Conservation (phyloP, 1,140 invertebrate genomes). For the Nautilus pompilius region DNA sequence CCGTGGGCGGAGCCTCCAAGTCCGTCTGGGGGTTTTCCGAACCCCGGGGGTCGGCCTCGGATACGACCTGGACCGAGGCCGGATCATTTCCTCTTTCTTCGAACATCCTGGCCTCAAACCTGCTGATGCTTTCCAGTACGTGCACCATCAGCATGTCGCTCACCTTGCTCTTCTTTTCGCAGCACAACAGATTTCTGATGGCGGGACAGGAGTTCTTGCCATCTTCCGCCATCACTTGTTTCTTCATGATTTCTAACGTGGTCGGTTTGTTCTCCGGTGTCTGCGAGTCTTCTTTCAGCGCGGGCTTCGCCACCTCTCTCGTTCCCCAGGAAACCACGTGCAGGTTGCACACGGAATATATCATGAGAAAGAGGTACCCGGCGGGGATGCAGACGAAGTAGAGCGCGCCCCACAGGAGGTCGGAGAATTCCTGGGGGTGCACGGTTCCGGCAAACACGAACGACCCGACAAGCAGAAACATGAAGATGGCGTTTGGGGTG, state of each 20-base stretch:
- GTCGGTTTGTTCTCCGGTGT: slow-evolving; percentile 24
- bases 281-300: slow-evolving; percentile 56
- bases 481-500: slow-evolving; percentile 29
- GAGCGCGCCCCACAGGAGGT: slow-evolving; percentile 34
- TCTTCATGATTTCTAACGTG: slow-evolving; percentile 28
- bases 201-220: neutral
- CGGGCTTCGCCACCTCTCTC: slow-evolving; percentile 34
- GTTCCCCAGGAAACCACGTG: slow-evolving; percentile 28
- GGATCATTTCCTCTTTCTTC: neutral
- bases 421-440: slow-evolving; percentile 38
- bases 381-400: slow-evolving; percentile 43
- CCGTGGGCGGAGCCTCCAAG: slow-evolving; percentile 6
- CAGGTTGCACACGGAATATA: slow-evolving; percentile 26
- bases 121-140: slow-evolving; percentile 10
- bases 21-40: slow-evolving; percentile 3
- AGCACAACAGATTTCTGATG: neutral
- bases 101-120: slow-evolving; percentile 1
- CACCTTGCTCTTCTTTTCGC: slow-evolving; percentile 42
- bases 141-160: neutral
- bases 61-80: neutral
- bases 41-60: neutral
- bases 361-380: slow-evolving; percentile 22
- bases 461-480: slow-evolving; percentile 19
- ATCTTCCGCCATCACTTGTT: slow-evolving; percentile 8
- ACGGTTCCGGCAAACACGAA: slow-evolving; percentile 37